Conservation (phyloP, 1,140 invertebrate species). For the Cataglyphis hispanica region DNA sequence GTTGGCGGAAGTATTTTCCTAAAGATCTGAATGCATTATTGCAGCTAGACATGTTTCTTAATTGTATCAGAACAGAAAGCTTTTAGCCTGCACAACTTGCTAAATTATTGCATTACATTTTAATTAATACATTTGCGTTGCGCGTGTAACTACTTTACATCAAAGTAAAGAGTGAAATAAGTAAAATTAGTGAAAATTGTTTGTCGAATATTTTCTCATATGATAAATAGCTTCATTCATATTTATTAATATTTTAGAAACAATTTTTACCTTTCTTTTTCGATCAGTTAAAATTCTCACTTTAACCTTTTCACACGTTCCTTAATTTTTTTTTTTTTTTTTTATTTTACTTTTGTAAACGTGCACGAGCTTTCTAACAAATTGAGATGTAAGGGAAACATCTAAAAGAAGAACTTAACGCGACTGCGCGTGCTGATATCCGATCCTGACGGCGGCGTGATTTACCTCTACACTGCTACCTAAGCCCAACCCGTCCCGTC, state of each 20-base stretch:
- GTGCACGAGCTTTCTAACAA: background rate
- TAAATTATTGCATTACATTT: background rate
- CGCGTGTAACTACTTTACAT: background rate
- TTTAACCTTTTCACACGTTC: background rate
- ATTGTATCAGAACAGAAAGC: constrained; percentile 27
- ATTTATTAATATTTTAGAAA: background rate
- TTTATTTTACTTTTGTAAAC: background rate
- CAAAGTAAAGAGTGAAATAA: background rate
- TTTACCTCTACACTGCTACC: constrained; percentile 74
- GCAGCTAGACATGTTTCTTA: constrained; percentile 22
- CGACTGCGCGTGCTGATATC: constrained; percentile 44
- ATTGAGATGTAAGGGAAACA: background rate
- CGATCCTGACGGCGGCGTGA: constrained; percentile 60
- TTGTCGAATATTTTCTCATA: background rate
- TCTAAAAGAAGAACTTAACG: constrained; percentile 17
- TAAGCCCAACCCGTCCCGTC: constrained; percentile 54
- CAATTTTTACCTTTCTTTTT: background rate
- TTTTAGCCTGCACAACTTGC: constrained; percentile 23
- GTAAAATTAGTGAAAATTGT: background rate
- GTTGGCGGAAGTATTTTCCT: constrained; percentile 15
- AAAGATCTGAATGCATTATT: constrained; percentile 1
- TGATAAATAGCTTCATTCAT: background rate
- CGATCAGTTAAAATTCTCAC: background rate
- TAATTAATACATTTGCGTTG: constrained; percentile 3
- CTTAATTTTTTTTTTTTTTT: too few species aligned